These are phyloP conservation scores for Caenorhabditis sp. DNA, from an alignment of 2,888 invertebrate genomes.

Conservation along the genomic window DNA sequence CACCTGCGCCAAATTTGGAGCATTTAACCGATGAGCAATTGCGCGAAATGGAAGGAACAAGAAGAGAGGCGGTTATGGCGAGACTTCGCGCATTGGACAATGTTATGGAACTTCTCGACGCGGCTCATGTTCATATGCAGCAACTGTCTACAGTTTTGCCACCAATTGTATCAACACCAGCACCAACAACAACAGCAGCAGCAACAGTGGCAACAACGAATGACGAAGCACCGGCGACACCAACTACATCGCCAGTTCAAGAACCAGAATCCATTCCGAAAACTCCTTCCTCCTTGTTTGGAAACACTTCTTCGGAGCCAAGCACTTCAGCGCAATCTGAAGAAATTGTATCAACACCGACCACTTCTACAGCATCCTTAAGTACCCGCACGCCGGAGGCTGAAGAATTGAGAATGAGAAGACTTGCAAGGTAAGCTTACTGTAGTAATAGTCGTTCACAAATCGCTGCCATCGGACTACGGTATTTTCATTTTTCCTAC, in stretches of 20 bases:
- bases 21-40: slow-evolving; percentile 85
- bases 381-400: slow-evolving; percentile 24
- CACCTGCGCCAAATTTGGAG: slow-evolving; percentile 73
- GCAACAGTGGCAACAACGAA: not conserved
- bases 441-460: slow-evolving; percentile 14
- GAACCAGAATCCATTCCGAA: slow-evolving; percentile 2
- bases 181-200: not conserved
- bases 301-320: not conserved
- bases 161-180: not conserved
- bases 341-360: slow-evolving; percentile 1
- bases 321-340: not conserved
- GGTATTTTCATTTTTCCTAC: too few relatives aligned
- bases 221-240: not conserved
- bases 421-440: slow-evolving; percentile 10
- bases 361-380: slow-evolving; percentile 9
- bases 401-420: slow-evolving; percentile 26
- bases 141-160: slow-evolving; percentile 22
- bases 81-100: slow-evolving; percentile 85
- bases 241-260: not conserved
- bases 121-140: slow-evolving; percentile 79
- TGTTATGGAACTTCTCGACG: slow-evolving; percentile 88
- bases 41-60: slow-evolving; percentile 83
- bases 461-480: too few relatives aligned
- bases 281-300: not conserved
- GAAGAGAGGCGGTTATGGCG: slow-evolving; percentile 85